A percentile compares a stretch with the other conserved stretches of the same genome.
phyloP scores from a whole-genome alignment of 2,113 vertebrate genomes.

The Hoplias malabaricus region DNA sequence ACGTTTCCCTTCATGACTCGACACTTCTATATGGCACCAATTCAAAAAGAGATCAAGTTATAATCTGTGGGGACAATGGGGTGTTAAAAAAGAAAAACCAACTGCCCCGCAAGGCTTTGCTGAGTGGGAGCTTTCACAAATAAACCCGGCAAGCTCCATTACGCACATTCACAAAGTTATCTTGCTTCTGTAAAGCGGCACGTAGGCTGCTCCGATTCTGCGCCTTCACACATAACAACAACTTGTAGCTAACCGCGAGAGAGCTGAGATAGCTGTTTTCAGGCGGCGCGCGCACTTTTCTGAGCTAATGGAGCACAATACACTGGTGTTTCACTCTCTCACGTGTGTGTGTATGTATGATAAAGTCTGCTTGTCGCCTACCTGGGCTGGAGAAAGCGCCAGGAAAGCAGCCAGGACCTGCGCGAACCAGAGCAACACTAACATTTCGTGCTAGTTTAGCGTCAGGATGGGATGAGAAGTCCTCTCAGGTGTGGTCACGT shows the following conservation, averaged over 20 bases:
- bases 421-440: constrained; percentile 59
- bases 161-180: constrained; percentile 24
- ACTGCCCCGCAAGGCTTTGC: constrained; percentile 24
- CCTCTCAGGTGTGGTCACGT: constrained; percentile 39
- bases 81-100: constrained; percentile 28
- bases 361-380: constrained; percentile 47
- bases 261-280: too few species aligned
- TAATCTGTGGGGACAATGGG: constrained; percentile 33
- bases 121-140: constrained; percentile 19
- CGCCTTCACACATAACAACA: background rate
- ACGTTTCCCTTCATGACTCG: constrained; percentile 69
- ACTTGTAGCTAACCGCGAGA: too few species aligned
- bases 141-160: background rate
- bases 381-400: constrained; percentile 75
- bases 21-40: constrained; percentile 39
- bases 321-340: background rate
- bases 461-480: constrained; percentile 32
- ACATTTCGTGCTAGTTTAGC: constrained; percentile 65
- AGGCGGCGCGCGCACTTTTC: too few species aligned
- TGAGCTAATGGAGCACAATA: background rate
- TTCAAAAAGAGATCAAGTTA: constrained; percentile 50
- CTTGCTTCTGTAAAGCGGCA: constrained; percentile 12
- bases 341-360: background rate
- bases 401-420: constrained; percentile 66
- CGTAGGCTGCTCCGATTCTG: background rate